Base-by-base conservation (phyloP, 2,797 vertebrate species). In the Carapus acus region DNA sequence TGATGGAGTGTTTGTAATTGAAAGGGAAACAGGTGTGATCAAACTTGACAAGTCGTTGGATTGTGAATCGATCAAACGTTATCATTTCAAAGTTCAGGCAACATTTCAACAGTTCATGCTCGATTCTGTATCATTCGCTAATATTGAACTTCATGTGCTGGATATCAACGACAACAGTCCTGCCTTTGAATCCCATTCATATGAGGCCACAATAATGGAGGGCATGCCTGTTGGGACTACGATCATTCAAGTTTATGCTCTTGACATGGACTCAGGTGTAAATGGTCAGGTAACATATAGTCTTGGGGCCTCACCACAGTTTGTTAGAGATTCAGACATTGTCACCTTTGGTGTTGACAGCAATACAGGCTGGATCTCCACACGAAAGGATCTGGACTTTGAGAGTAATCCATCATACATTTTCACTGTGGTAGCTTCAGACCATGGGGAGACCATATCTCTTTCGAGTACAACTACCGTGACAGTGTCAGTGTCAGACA, bases 141-240 rank as follows among this genome's bases (percentile, higher is more conserved):
- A 98, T 52, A 84, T 98, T 15, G 92, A 96, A 45, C 70, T 98
- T 49, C 94, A 91, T 78, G 86, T 98, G 12, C 74, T 94, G 58
- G 96, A 98, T 75, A 43, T 96, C 17, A 99, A 99, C 60, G 96
- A 99, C 81, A 97, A 98, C 80, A 96, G 91, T 49, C 96, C 96
- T n/a, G 62, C 83, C 7, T 99, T 98, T 85, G 93, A 95, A 55
- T 74, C 92, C 0, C 76, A 81, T 33, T 85, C 68, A 42, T 99
- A 98, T 7, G 91, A 95, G 33, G 86, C 93, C 7, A 83, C 92
- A 12, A 76, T 97, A 56, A 94, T 92, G 86, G 96, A 99, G 69
- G 95, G 94, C 34, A 92, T 94, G 88, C 78, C 92, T 1, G 51
- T 90, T 12, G 94, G 94, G 65, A 94, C 91, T 23, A 93, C 83